Percentiles rank a stretch among this genome's conserved stretches.
Conservation (phyloP, 1,140 invertebrate species). For the Pentalonia nigronervosa region DNA sequence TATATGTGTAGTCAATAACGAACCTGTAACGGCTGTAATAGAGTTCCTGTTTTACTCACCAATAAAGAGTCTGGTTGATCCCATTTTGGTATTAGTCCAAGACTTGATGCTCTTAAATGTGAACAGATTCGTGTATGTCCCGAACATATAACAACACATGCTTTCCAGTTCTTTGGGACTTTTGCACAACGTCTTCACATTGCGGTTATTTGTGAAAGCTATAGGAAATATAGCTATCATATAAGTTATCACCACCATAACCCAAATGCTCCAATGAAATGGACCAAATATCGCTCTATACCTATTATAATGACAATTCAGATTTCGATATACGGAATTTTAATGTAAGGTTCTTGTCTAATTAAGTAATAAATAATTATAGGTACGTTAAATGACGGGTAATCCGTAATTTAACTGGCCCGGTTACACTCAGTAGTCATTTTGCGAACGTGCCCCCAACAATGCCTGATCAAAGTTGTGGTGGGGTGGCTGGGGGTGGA, state of each 20-base stretch:
- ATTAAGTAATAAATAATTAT: too few relatives aligned
- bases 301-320: conserved; percentile 63
- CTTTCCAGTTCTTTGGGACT: conserved; percentile 75
- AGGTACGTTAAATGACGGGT: too few relatives aligned
- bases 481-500: accelerated
- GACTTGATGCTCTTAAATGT: conserved; percentile 74
- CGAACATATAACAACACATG: conserved; percentile 73
- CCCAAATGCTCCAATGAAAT: conserved; percentile 79
- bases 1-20: too few relatives aligned
- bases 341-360: background rate
- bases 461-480: background rate
- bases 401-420: background rate
- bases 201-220: conserved; percentile 74
- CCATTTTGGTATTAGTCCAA: conserved; percentile 73
- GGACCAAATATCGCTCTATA: conserved; percentile 83
- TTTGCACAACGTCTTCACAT: conserved; percentile 70
- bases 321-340: background rate
- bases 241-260: conserved; percentile 73
- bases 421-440: background rate
- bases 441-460: background rate
- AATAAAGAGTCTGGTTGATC: conserved; percentile 73
- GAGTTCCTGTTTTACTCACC: conserved; percentile 65
- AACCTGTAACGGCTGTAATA: background rate
- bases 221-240: conserved; percentile 76
- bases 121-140: conserved; percentile 81